phyloP scores from a whole-genome alignment of 2,888 invertebrate genomes.

The Philaethria dido region DNA sequence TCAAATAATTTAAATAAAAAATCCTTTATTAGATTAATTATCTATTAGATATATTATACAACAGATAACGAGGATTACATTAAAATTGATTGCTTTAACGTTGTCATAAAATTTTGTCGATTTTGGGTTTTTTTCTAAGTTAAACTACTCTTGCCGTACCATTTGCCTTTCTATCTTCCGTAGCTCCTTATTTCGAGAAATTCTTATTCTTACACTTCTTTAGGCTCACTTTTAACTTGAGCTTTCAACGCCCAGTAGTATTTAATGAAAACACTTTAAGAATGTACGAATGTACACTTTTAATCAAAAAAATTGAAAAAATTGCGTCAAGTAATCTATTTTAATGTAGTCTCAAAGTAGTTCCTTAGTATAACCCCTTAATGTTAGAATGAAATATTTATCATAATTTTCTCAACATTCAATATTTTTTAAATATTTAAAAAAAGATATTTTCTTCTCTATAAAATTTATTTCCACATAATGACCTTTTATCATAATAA shows the following conservation, averaged over 20 bases:
- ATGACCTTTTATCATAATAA: background rate
- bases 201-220: too few species aligned
- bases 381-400: background rate
- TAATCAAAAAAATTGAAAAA: too few species aligned
- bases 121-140: background rate
- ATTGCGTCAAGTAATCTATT: slow-evolving; percentile 1
- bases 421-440: slow-evolving; percentile 32
- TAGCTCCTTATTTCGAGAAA: too few species aligned
- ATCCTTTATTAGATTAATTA: background rate
- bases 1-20: background rate
- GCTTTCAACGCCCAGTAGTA: too few species aligned
- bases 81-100: slow-evolving; percentile 1
- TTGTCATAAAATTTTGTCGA: background rate
- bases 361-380: slow-evolving; percentile 4
- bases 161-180: too few species aligned
- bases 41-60: slow-evolving; percentile 6
- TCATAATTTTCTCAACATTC: slow-evolving; percentile 16
- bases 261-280: too few species aligned
- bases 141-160: too few species aligned
- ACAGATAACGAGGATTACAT: background rate
- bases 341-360: slow-evolving; percentile 6
- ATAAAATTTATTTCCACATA: background rate
- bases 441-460: slow-evolving; percentile 27
- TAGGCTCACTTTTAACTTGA: too few species aligned
- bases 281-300: too few species aligned